Evolutionary conservation across 2,113 vertebrate genomes (phyloP).

Genomic region (Trichechus manatus): DNA sequence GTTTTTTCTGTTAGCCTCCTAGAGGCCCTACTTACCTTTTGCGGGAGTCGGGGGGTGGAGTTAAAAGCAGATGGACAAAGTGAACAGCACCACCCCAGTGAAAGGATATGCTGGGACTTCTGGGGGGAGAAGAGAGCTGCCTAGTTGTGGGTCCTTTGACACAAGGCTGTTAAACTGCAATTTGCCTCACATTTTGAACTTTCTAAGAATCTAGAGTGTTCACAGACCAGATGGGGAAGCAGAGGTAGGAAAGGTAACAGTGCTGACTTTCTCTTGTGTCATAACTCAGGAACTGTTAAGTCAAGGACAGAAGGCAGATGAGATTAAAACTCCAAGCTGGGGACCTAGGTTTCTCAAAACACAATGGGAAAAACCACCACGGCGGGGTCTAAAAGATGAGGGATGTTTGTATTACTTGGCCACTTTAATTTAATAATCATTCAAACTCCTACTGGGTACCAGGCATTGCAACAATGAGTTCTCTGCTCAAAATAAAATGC

Average conservation of each 20-base stretch:
- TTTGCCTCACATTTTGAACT: background rate
- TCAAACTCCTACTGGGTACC: background rate
- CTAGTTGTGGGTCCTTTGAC: background rate
- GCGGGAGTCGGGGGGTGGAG: background rate
- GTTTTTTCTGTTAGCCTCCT: background rate
- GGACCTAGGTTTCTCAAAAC: constrained; percentile 17
- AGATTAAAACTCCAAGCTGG: background rate
- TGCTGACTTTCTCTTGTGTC: background rate
- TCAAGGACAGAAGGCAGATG: background rate
- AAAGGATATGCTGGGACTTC: background rate
- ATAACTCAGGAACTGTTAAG: background rate
- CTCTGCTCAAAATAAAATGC: constrained; percentile 63
- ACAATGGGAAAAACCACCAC: background rate
- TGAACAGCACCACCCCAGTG: background rate
- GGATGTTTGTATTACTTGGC: constrained; percentile 32
- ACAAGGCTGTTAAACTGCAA: background rate
- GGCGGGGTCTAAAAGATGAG: constrained; percentile 17
- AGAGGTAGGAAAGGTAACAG: background rate
- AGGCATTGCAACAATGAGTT: constrained; percentile 36
- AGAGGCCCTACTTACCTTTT: background rate
- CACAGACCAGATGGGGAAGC: background rate
- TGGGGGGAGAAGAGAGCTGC: background rate
- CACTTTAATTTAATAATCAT: constrained; percentile 71
- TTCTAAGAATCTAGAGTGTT: background rate
- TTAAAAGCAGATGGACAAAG: constrained; percentile 29